Percentiles rank a stretch among this genome's conserved stretches.
Conservation (phyloP, 1,140 invertebrate genomes). For the Drosophila pachea region DNA sequence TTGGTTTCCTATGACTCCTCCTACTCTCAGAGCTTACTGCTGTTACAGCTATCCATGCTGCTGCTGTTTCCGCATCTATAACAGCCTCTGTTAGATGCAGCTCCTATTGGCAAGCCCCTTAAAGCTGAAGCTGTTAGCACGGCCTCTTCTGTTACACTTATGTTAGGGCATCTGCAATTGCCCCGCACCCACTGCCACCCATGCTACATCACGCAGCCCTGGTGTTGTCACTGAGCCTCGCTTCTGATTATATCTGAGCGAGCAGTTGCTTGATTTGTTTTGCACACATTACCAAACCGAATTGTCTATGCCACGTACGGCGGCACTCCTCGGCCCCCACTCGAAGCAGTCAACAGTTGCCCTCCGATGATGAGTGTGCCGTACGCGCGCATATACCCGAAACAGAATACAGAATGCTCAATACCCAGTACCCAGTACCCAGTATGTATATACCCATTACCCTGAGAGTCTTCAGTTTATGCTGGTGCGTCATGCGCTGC, state of each 20-base stretch:
- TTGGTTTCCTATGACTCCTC: no score
- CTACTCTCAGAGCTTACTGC: no score
- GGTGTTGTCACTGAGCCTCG: slow-evolving; percentile 25
- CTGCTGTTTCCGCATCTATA: no score
- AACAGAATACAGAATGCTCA: slow-evolving; percentile 3
- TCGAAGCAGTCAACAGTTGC: slow-evolving; percentile 44
- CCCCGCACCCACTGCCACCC: no score
- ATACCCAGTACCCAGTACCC: slow-evolving; percentile 16
- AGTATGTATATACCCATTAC: slow-evolving; percentile 33
- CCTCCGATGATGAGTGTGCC: background rate
- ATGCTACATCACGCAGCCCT: slow-evolving; percentile 37
- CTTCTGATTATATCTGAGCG: slow-evolving; percentile 63
- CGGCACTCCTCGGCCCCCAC: slow-evolving; percentile 14
- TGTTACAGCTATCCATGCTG: no score
- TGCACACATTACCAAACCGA: slow-evolving; percentile 70
- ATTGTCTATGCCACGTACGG: slow-evolving; percentile 64
- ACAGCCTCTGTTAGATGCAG: no score
- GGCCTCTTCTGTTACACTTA: no score
- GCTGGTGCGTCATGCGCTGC: slow-evolving; percentile 55
- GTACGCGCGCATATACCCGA: slow-evolving; percentile 5
- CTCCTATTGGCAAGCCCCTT: no score
- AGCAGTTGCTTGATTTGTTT: slow-evolving; percentile 71
- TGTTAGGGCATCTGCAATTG: no score
- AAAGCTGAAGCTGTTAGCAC: no score
- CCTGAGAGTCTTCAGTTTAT: slow-evolving; percentile 36